Evolutionary conservation across 2,888 invertebrate genomes (phyloP), one percentile per base, ranked within the genome.

Genomic region (Nymphalis urticae): DNA sequence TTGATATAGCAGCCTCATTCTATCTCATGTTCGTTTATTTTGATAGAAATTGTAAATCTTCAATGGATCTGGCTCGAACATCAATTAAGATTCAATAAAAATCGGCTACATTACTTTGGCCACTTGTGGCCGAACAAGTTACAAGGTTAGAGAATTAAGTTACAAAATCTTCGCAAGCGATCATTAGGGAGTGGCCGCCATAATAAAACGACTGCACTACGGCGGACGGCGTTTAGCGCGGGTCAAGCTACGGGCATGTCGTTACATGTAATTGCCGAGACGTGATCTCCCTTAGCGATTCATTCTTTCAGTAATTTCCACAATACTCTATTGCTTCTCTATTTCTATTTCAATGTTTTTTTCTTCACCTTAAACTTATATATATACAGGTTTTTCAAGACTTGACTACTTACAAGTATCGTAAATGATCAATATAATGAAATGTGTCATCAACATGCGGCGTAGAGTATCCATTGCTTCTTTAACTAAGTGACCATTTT

Each of bases 211-310:
- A 42, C 42, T 19, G 58, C 58, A 42, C 58, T 13, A 17, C 32
- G 19, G 21, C 42, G 62, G 53, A 17, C 21, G 32, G 21, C 53
- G 62, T 51, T 63, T 53, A 63, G 62, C 51, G 62, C 24, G 62
- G 53, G 62, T 53, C 51, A 53, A 42, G 53, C 62, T 42, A 36
- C 59, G 36, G 58, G 59, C 65, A 27, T 36, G 65, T 36, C 42
- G 59, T 65, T 59, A 50, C 59, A 59, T 51, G 50, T 65, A 65
- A 65, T 59, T 51, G 65, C 65, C 17, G 42, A 42, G 51, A 59
- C 65, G 59, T 65, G 59, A 59, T 59, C 50, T 58, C 58, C 58
- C 58, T 32, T 9, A 10, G 17, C 32, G 32, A n/a, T 17, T 27
- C 56, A 21, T 58, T 42, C 58, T 13, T 36, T 42, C 27, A 54